Conservation (phyloP, 2,113 vertebrate species). For the Phyllopteryx taeniolatus region DNA sequence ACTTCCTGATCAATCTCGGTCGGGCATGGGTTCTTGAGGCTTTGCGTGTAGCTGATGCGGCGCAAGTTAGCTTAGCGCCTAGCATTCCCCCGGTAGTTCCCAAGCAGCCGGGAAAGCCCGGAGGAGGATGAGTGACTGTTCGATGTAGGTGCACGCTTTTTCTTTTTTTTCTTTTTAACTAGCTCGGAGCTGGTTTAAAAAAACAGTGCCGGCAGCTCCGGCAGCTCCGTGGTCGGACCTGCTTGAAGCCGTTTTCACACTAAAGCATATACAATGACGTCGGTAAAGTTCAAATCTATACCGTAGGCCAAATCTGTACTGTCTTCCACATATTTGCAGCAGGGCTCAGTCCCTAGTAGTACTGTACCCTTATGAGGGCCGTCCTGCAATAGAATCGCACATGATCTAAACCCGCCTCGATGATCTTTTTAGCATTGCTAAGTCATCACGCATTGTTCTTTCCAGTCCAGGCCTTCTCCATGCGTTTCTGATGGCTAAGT, state of each 20-base stretch:
- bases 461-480: slow-evolving; percentile 37
- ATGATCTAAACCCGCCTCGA: slow-evolving; percentile 12
- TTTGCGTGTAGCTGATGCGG: neutral
- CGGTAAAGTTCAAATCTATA: neutral
- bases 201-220: too few relatives aligned
- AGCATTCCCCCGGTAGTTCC: too few relatives aligned
- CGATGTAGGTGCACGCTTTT: too few relatives aligned
- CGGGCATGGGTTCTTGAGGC: neutral
- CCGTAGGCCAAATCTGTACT: neutral
- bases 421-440: slow-evolving; percentile 43
- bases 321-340: neutral
- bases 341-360: neutral
- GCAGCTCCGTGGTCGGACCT: neutral
- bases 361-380: neutral
- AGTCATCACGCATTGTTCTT: slow-evolving; percentile 54
- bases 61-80: too few relatives aligned
- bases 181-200: neutral
- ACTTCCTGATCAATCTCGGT: neutral
- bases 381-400: neutral
- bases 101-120: too few relatives aligned
- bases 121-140: too few relatives aligned
- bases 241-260: neutral
- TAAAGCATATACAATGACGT: neutral
- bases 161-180: too few relatives aligned
- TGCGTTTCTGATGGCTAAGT: slow-evolving; percentile 43